Evolutionary conservation across 2,888 invertebrate genomes (phyloP).

Genomic region (Anodontia alba): DNA sequence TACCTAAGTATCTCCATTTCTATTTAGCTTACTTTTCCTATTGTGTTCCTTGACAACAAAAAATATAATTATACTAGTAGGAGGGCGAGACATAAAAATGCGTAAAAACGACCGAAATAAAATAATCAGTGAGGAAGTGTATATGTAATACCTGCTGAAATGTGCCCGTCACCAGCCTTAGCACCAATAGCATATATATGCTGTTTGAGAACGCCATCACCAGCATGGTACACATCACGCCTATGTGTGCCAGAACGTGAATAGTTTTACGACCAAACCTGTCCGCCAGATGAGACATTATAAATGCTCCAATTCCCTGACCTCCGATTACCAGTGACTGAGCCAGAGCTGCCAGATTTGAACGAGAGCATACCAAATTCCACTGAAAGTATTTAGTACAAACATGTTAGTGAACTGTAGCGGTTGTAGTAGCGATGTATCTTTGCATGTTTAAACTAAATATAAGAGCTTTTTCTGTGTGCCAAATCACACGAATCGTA

Average conservation of each 20-base stretch:
- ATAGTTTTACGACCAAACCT: constrained; percentile 61
- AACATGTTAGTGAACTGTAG: too few relatives aligned
- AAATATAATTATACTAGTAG: too few relatives aligned
- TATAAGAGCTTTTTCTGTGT: too few relatives aligned
- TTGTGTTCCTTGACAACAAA: too few relatives aligned
- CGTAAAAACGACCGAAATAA: too few relatives aligned
- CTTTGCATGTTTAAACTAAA: too few relatives aligned
- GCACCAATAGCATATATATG: constrained; percentile 61
- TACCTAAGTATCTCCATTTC: too few relatives aligned
- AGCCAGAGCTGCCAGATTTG: constrained; percentile 72
- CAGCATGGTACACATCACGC: constrained; percentile 42
- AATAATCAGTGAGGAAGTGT: too few relatives aligned
- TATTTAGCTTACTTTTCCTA: too few relatives aligned
- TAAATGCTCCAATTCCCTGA: constrained; percentile 76
- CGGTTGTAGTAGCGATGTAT: too few relatives aligned
- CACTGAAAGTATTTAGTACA: constrained; percentile 68
- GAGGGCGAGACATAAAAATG: too few relatives aligned
- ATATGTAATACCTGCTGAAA: constrained; percentile 73
- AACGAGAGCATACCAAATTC: constrained; percentile 75
- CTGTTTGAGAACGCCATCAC: constrained; percentile 55
- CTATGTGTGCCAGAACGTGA: constrained; percentile 53
- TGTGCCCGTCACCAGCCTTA: constrained; percentile 67
- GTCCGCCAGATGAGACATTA: constrained; percentile 75
- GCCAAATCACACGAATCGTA: too few relatives aligned
- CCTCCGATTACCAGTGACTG: constrained; percentile 77